These are phyloP conservation scores for Coelogynopora nodosa DNA, from an alignment of 2,888 invertebrate species.

Conservation along the genomic window DNA sequence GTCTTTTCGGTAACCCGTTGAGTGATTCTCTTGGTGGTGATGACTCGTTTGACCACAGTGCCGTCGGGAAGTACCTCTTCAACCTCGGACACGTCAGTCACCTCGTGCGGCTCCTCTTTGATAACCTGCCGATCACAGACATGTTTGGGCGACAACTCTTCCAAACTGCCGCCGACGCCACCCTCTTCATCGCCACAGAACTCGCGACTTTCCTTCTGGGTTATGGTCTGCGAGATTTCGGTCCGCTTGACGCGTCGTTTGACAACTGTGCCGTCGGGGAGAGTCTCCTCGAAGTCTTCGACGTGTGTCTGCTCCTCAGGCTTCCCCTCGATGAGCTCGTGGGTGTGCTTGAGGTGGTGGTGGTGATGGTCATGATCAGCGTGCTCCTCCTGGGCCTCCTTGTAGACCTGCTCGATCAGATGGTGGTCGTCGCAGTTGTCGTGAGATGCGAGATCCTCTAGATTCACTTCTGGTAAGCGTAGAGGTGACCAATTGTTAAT, in stretches of 20 bases:
- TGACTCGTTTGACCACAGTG: slow-evolving; percentile 30
- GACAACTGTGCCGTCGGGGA: slow-evolving; percentile 42
- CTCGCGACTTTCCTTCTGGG: slow-evolving; percentile 22
- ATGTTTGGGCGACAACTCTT: neutral
- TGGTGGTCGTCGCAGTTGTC: neutral
- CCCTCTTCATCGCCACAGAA: neutral
- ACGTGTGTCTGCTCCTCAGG: slow-evolving; percentile 43
- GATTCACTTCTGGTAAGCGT: slow-evolving; percentile 9
- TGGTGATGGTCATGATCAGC: neutral
- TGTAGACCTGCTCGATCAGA: neutral
- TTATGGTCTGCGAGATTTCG: slow-evolving; percentile 37
- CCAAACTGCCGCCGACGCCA: neutral
- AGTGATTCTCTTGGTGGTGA: neutral
- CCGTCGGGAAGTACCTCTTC: slow-evolving; percentile 39
- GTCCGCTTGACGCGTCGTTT: neutral
- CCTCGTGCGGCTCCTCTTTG: neutral
- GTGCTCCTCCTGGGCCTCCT: neutral
- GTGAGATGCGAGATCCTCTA: neutral
- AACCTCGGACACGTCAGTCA: slow-evolving; percentile 21
- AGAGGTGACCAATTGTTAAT: no score
- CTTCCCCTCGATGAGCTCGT: slow-evolving; percentile 36
- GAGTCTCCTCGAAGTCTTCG: slow-evolving; percentile 41
- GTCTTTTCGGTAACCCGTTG: slow-evolving; percentile 1
- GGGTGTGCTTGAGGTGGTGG: slow-evolving; percentile 28
- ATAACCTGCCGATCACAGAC: neutral